Percentiles rank a stretch among this genome's conserved stretches.
These are phyloP conservation scores for Cyanistes caeruleus DNA, from an alignment of 2,113 vertebrate species.

Conservation along the genomic window DNA sequence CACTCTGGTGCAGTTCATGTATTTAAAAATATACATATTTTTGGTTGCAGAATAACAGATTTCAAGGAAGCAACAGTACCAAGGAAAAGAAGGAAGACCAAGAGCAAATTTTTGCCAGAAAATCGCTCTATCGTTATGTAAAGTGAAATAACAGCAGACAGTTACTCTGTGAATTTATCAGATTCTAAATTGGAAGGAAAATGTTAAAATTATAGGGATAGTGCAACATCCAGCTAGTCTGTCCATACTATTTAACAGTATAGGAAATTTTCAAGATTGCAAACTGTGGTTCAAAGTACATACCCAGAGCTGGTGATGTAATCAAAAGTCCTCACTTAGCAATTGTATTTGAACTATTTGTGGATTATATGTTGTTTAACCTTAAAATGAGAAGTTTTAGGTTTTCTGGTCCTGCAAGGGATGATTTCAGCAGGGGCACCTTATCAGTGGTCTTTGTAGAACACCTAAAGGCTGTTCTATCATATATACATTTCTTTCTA, in stretches of 20 bases:
- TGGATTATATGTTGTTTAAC: background rate
- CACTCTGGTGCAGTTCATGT: background rate
- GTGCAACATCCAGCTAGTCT: background rate
- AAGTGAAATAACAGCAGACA: background rate
- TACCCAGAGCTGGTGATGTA: background rate
- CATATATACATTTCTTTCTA: background rate
- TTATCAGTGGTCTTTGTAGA: background rate
- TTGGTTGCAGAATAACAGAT: background rate
- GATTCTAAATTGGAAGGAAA: background rate
- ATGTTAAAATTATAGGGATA: background rate
- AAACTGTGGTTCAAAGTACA: background rate
- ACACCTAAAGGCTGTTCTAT: background rate
- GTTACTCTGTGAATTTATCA: background rate
- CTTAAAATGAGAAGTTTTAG: background rate
- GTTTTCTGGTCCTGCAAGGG: background rate
- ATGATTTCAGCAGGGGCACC: background rate
- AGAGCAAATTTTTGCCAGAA: background rate
- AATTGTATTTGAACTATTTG: background rate
- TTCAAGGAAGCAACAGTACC: background rate
- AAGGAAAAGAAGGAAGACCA: background rate
- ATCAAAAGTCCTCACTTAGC: background rate
- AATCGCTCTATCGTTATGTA: background rate
- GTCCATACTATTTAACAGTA: background rate
- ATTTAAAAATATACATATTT: background rate
- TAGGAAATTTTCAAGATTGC: background rate